Conservation (phyloP, 2,113 vertebrate genomes). For the Thamnaconus septentrionalis region DNA sequence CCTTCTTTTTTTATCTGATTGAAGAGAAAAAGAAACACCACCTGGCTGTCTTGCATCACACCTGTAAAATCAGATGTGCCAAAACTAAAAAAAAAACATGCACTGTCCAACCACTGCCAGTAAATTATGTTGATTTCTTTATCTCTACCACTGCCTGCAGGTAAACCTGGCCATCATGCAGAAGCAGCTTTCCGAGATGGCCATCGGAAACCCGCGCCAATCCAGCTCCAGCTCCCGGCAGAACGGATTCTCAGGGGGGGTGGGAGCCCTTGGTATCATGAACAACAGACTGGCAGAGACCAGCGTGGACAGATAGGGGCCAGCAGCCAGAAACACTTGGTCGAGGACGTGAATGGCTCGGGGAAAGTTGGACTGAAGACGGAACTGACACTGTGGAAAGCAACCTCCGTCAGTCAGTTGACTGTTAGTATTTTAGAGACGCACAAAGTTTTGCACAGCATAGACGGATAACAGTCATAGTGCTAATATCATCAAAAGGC, state of each 20-base stretch:
- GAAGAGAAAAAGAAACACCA: conserved; percentile 2
- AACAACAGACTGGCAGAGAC: conserved; percentile 96
- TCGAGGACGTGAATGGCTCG: background rate
- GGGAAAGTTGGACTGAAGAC: background rate
- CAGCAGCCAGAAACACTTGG: background rate
- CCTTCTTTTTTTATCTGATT: background rate
- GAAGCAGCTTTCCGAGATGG: conserved; percentile 92
- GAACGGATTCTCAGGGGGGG: conserved; percentile 89
- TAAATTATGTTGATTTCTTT: conserved; percentile 7
- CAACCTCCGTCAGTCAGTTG: no score
- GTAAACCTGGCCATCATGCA: conserved; percentile 92
- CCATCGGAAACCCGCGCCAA: conserved; percentile 83
- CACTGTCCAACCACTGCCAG: background rate
- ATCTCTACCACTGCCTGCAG: conserved; percentile 30
- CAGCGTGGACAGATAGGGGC: conserved; percentile 84
- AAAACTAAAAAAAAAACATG: background rate
- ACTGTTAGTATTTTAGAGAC: no score
- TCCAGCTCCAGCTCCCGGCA: conserved; percentile 73
- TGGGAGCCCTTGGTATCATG: conserved; percentile 95
- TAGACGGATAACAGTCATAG: no score
- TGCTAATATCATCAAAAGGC: no score
- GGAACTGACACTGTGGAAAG: background rate
- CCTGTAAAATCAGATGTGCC: conserved; percentile 17
- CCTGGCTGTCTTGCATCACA: conserved; percentile 12
- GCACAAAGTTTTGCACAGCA: no score